Percentiles rank a stretch among this genome's conserved stretches.
phyloP scores from a whole-genome alignment of 2,113 vertebrate genomes.

The Caranx ignobilis region DNA sequence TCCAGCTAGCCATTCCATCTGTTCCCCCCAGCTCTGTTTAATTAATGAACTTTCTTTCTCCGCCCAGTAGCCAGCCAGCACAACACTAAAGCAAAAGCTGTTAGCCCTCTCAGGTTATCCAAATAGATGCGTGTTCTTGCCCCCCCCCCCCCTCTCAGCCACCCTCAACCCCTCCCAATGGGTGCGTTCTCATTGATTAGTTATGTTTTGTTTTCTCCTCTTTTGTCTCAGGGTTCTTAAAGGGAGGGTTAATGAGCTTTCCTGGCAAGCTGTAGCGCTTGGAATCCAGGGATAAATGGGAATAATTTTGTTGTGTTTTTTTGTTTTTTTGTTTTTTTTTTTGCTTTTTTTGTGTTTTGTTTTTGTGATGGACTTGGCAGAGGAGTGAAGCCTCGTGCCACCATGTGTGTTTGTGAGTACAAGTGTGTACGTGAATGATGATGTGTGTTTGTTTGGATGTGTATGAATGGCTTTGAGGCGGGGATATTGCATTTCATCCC shows the following conservation, averaged over 20 bases:
- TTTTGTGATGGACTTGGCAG: slow-evolving; percentile 72
- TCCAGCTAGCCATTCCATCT: slow-evolving; percentile 96
- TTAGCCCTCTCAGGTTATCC: slow-evolving; percentile 89
- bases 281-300: slow-evolving; percentile 76
- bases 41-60: slow-evolving; percentile 97
- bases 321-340: slow-evolving; percentile 18
- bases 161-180: slow-evolving; percentile 69
- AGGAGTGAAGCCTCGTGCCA: slow-evolving; percentile 71
- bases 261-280: slow-evolving; percentile 79
- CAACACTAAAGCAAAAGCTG: slow-evolving; percentile 87
- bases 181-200: slow-evolving; percentile 83
- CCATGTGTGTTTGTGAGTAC: slow-evolving; percentile 50
- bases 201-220: slow-evolving; percentile 79
- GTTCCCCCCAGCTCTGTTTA: slow-evolving; percentile 92
- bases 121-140: slow-evolving; percentile 86
- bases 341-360: too few species aligned
- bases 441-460: slow-evolving; percentile 58
- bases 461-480: slow-evolving; percentile 63
- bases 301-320: slow-evolving; percentile 76
- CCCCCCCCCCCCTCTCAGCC: slow-evolving; percentile 36
- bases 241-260: slow-evolving; percentile 84
- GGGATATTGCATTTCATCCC: slow-evolving; percentile 67
- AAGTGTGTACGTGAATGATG: slow-evolving; percentile 41
- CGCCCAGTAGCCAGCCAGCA: slow-evolving; percentile 80
- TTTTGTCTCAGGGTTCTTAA: slow-evolving; percentile 78